Percentiles rank a stretch among this genome's conserved stretches.
Evolutionary conservation across 2,113 vertebrate species (phyloP).

Genomic region (Pteruthius melanotis): DNA sequence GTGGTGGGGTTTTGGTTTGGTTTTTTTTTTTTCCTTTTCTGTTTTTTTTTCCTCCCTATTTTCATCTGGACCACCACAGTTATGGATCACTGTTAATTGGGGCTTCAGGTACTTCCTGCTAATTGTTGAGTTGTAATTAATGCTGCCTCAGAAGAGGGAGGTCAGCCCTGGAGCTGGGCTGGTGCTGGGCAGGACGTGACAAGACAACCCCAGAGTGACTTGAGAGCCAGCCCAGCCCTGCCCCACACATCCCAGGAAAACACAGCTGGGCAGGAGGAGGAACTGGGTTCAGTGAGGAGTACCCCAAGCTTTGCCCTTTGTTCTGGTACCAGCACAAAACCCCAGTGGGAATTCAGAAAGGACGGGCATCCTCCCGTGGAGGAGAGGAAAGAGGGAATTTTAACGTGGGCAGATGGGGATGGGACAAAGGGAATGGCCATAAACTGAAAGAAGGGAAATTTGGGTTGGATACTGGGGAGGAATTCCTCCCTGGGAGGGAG

Average conservation of each 20-base stretch:
- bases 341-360: rapidly evolving
- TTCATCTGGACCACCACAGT: neutral
- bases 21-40: rapidly evolving
- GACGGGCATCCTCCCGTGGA: rapidly evolving
- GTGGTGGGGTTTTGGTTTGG: no score
- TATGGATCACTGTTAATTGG: neutral
- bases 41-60: neutral
- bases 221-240: rapidly evolving
- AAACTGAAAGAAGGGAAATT: neutral
- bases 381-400: rapidly evolving
- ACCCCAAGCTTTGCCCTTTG: neutral
- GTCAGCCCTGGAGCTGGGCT: neutral
- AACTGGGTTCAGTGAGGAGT: rapidly evolving
- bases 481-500: neutral
- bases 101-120: neutral
- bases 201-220: rapidly evolving
- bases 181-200: neutral
- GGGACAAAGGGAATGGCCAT: neutral
- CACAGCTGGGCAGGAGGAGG: neutral
- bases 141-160: neutral
- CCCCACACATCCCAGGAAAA: neutral
- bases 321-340: no score
- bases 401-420: rapidly evolving
- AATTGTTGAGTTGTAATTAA: neutral
- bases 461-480: neutral